Base-by-base conservation (phyloP, 2,113 vertebrate species). In the Pogonocichla stellata region DNA sequence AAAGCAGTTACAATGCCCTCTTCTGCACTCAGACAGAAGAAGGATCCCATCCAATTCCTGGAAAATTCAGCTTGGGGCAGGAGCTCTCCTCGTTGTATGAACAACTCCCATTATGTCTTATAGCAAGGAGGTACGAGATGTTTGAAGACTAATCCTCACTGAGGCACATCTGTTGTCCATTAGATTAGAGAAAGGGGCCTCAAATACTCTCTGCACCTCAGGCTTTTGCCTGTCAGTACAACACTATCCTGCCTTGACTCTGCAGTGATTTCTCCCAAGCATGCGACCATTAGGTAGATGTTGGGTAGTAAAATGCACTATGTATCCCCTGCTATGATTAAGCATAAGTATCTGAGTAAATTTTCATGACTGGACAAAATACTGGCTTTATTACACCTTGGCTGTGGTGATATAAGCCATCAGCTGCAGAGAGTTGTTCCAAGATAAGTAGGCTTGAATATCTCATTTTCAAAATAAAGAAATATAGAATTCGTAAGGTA, bases 1-100 rank as follows among this genome's bases (percentile, higher is more conserved):
- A 90, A 96, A 93, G 77, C 81, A 86, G 43, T 70, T 73, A 92
- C 86, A 94, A 95, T 82, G 53, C 51, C 72, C 34, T 90, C 73
- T 82, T 96, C 92, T 94, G 47, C 73, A 58, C 64, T 86, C 89
- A 82, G 45, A 12, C 61, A 88, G 75, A 73, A 56, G 72, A 80
- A 82, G 74, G 77, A 90, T 56, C 38, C 64, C 22, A 69, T 29
- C 26, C 29, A 26, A 40, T 34, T 38, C 60, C 73, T 77, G 69
- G 80, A 90, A 92, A 93, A 94, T 86, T 93, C 80, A 91, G 60
- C 84, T 67, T 67, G 70, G n/a, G 83, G 56, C 38, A n/a, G 78
- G 53, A 65, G 70, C 53, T 92, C 53, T 75, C 92, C 51, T 86
- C 20, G 77, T 77, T 60, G 23, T 81, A 71, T 84, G 74, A 95